These are phyloP conservation scores for Melanotaenia pygmaea DNA, from an alignment of 2,797 vertebrate genomes.

Conservation along the genomic window DNA sequence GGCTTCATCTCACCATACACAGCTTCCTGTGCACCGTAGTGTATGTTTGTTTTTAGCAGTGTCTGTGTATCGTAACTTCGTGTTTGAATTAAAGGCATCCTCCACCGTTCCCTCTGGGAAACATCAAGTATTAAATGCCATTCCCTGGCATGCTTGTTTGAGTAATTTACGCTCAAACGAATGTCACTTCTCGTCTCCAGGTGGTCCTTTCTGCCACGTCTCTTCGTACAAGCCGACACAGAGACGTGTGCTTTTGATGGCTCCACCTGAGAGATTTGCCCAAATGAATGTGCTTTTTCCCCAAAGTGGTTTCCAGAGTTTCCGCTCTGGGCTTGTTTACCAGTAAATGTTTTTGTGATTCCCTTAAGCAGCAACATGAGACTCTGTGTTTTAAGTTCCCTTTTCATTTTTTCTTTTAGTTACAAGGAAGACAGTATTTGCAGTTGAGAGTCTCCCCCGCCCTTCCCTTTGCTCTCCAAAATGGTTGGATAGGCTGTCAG, in stretches of 20 bases:
- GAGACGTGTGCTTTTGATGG: constrained; percentile 73
- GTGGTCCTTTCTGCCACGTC: constrained; percentile 76
- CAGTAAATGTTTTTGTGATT: constrained; percentile 78
- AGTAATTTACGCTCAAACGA: constrained; percentile 82
- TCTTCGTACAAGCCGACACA: constrained; percentile 61
- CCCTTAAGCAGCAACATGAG: constrained; percentile 63
- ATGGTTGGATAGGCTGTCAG: constrained; percentile 59
- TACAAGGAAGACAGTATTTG: constrained; percentile 47
- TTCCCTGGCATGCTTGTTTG: constrained; percentile 78
- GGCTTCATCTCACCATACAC: constrained; percentile 32
- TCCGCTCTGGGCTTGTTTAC: constrained; percentile 82
- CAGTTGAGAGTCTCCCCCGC: constrained; percentile 19
- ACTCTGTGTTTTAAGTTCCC: constrained; percentile 41
- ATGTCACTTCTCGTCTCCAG: constrained; percentile 78
- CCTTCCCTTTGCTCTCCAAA: constrained; percentile 33
- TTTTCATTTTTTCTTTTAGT: constrained; percentile 41
- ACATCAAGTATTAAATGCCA: constrained; percentile 76
- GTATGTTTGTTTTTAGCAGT: constrained; percentile 72
- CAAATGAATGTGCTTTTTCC: constrained; percentile 76
- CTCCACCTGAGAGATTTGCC: constrained; percentile 84
- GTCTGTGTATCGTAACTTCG: constrained; percentile 62
- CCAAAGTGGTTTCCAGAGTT: constrained; percentile 68
- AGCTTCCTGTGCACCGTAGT: constrained; percentile 38
- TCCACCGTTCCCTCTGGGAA: constrained; percentile 65
- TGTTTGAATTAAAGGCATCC: constrained; percentile 73